Conservation (phyloP, 2,113 vertebrate genomes). For the Sminthopsis crassicaudata region DNA sequence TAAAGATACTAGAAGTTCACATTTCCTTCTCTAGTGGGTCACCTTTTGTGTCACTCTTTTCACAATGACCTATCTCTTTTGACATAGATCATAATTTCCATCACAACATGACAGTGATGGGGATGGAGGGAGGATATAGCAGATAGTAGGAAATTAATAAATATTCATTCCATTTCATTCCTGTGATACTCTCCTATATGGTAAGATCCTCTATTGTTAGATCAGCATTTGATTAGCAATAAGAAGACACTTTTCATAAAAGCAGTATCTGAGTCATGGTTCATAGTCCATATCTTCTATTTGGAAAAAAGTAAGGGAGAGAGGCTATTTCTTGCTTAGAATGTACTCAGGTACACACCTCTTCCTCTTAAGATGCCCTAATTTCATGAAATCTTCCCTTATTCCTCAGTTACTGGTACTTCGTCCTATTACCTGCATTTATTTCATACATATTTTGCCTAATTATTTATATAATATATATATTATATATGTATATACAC, state of each 20-base stretch:
- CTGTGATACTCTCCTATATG: not conserved
- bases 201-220: not conserved
- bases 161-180: not conserved
- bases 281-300: not conserved
- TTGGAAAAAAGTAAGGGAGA: not conserved
- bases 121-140: too few species aligned
- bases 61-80: not conserved
- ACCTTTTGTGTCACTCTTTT: not conserved
- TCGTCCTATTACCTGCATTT: not conserved
- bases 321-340: not conserved
- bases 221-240: not conserved
- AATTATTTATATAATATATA: not conserved
- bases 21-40: not conserved
- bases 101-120: not conserved
- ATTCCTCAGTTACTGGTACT: not conserved
- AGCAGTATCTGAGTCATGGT: not conserved
- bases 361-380: not conserved
- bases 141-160: not conserved
- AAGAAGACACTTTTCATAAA: not conserved
- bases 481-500: too few species aligned
- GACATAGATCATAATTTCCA: not conserved
- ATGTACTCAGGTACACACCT: not conserved
- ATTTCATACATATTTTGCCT: not conserved
- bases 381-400: not conserved
- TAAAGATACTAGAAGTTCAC: not conserved